Percentiles rank a stretch among this genome's conserved stretches.
Conservation (phyloP, 2,797 vertebrate genomes). For the Leucoraja ocellata region DNA sequence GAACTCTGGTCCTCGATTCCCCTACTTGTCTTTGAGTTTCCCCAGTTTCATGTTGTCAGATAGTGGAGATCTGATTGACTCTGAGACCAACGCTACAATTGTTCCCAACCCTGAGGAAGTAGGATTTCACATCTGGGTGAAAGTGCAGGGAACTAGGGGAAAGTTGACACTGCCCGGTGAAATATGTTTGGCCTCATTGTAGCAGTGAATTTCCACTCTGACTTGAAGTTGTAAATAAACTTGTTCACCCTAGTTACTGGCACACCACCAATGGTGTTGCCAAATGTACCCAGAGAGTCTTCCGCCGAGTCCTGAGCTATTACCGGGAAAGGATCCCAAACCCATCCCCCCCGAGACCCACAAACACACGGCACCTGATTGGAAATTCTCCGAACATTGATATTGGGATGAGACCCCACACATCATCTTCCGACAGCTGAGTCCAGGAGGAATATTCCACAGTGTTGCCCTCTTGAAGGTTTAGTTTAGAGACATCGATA, state of each 20-base stretch:
- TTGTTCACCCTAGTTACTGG: not conserved
- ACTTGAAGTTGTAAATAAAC: not conserved
- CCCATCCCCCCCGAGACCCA: too few relatives aligned
- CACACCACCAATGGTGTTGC: not conserved
- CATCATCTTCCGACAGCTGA: not conserved
- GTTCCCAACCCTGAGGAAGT: not conserved
- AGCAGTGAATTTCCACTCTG: conserved; percentile 9
- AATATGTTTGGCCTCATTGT: not conserved
- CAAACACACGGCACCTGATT: too few relatives aligned
- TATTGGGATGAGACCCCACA: not conserved
- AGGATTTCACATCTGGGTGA: not conserved
- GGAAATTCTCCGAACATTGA: too few relatives aligned
- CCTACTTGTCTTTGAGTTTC: too few relatives aligned
- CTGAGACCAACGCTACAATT: not conserved
- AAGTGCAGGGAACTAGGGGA: not conserved
- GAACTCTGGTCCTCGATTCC: too few relatives aligned
- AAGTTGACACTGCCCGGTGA: not conserved
- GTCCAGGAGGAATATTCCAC: conserved; percentile 17
- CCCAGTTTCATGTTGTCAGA: not conserved
- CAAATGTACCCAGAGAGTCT: not conserved
- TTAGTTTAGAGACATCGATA: too few relatives aligned
- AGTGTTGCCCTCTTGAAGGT: not conserved
- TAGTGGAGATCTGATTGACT: not conserved
- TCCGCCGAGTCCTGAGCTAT: not conserved
- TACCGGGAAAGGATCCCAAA: too few relatives aligned